Evolutionary conservation across 2,797 vertebrate genomes (phyloP).

Genomic region (Telmatherina bonti): DNA sequence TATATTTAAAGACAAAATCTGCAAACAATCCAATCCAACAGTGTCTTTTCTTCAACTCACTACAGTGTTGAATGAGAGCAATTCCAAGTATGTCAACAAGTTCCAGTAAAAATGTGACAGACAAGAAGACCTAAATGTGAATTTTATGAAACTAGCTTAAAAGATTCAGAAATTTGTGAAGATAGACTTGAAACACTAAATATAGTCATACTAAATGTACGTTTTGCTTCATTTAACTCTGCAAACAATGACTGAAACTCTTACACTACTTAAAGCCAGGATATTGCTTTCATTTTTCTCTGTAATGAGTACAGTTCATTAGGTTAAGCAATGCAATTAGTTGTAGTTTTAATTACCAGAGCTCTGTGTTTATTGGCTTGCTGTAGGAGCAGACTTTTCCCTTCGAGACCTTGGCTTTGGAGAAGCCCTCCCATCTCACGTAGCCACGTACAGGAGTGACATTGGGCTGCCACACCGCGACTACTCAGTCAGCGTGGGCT

Average conservation of each 20-base stretch:
- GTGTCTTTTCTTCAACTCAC: background rate
- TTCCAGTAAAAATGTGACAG: background rate
- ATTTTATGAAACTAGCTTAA: slow-evolving; percentile 1
- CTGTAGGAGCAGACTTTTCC: slow-evolving; percentile 90
- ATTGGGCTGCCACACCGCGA: slow-evolving; percentile 91
- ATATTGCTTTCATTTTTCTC: slow-evolving; percentile 27
- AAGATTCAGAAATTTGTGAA: slow-evolving; percentile 9
- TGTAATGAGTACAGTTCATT: slow-evolving; percentile 27
- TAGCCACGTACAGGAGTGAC: slow-evolving; percentile 91
- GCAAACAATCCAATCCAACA: background rate
- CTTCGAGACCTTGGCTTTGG: slow-evolving; percentile 92
- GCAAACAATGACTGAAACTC: slow-evolving; percentile 15
- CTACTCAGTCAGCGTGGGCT: slow-evolving; percentile 91
- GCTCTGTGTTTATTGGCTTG: slow-evolving; percentile 31
- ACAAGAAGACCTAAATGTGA: background rate
- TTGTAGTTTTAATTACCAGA: slow-evolving; percentile 17
- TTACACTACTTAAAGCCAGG: slow-evolving; percentile 13
- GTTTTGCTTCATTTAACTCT: background rate
- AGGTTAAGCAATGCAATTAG: slow-evolving; percentile 23
- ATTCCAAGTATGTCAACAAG: background rate
- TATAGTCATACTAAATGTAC: slow-evolving; percentile 29
- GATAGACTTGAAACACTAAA: slow-evolving; percentile 42
- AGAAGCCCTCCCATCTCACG: slow-evolving; percentile 88
- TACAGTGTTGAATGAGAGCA: background rate
- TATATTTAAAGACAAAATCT: slow-evolving; percentile 2